phyloP scores from a whole-genome alignment of 2,888 invertebrate genomes.

The Selenia dentaria region DNA sequence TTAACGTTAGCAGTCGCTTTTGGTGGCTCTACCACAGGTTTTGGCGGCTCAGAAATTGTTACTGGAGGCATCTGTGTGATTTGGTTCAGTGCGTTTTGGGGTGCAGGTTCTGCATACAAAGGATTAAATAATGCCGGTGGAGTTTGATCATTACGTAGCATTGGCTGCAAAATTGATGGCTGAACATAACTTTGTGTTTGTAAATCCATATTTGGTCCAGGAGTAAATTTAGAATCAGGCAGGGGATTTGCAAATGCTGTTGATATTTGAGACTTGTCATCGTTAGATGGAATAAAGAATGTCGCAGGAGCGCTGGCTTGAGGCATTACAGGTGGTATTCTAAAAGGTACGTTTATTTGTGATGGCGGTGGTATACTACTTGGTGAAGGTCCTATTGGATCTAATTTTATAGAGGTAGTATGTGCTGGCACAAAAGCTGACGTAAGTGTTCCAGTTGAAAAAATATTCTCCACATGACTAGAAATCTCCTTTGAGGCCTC shows the following conservation, averaged over 20 bases:
- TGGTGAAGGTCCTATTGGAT: background rate
- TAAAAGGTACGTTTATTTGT: background rate
- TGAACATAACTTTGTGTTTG: constrained; percentile 12
- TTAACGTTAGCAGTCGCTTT: constrained; percentile 57
- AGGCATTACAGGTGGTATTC: background rate
- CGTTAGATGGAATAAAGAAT: constrained; percentile 10
- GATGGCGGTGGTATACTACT: background rate
- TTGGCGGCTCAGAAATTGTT: constrained; percentile 41
- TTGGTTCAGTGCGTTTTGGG: constrained; percentile 12
- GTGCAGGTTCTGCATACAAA: constrained; percentile 14
- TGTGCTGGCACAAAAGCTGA: constrained; percentile 9
- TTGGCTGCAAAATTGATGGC: constrained; percentile 12
- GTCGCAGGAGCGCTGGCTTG: background rate
- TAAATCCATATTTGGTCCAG: background rate
- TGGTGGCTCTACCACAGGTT: constrained; percentile 61
- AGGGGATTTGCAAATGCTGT: background rate
- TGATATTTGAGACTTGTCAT: constrained; percentile 1
- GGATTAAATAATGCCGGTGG: constrained; percentile 43
- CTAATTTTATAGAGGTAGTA: background rate
- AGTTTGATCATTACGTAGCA: constrained; percentile 22
- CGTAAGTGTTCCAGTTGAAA: background rate
- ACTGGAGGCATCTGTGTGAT: constrained; percentile 19
- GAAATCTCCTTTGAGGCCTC: constrained; percentile 3
- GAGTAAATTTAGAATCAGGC: constrained; percentile 6
- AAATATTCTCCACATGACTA: background rate